These are phyloP conservation scores for Acridotheres tristis DNA, from an alignment of 2,797 vertebrate genomes.

Conservation along the genomic window DNA sequence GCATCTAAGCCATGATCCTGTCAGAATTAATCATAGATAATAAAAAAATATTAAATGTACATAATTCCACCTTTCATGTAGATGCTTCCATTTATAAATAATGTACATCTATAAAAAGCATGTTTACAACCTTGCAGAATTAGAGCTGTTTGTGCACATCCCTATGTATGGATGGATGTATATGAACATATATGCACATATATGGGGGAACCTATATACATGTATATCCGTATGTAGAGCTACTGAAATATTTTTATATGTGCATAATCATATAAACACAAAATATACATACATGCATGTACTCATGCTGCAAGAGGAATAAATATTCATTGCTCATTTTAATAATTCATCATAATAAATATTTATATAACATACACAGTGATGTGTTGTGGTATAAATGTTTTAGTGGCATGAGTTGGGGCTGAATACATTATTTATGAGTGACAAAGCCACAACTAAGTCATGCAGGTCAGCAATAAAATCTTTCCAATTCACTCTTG, in stretches of 20 bases:
- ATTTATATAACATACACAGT: constrained; percentile 73
- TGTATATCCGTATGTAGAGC: background rate
- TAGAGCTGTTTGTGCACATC: background rate
- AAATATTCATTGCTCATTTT: constrained; percentile 69
- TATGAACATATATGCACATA: no score
- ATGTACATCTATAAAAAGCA: background rate
- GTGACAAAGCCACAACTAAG: constrained; percentile 67
- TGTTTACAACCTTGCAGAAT: background rate
- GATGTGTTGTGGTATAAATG: constrained; percentile 68
- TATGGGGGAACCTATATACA: background rate
- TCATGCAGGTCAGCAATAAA: constrained; percentile 71
- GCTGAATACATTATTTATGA: constrained; percentile 69
- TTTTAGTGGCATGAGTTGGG: constrained; percentile 67
- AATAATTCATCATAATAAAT: constrained; percentile 76
- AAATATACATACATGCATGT: background rate
- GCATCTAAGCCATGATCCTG: background rate
- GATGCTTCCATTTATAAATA: constrained; percentile 40
- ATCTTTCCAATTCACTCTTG: constrained; percentile 43
- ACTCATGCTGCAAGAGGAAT: constrained; percentile 21
- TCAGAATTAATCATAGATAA: constrained; percentile 21
- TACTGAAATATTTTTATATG: background rate
- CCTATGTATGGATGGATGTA: no score
- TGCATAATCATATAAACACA: background rate
- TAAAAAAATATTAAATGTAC: constrained; percentile 39
- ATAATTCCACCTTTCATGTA: constrained; percentile 12